These are phyloP conservation scores for Ophioderma brevispina DNA, from an alignment of 35 echinoderm and acorn worm species.

Conservation along the genomic window DNA sequence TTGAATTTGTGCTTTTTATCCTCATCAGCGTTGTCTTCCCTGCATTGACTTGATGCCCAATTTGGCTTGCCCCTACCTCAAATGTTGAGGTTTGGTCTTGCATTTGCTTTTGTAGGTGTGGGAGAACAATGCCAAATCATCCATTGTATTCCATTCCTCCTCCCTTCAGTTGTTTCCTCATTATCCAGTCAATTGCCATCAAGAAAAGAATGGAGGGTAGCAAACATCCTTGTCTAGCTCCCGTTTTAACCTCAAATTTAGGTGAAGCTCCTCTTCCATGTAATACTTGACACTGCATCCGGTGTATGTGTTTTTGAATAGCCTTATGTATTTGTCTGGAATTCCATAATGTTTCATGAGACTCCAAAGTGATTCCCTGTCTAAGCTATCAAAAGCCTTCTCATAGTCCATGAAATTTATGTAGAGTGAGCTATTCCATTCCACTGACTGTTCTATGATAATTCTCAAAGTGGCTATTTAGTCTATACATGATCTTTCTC, in stretches of 20 bases:
- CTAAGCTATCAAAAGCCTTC: no score
- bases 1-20: not conserved
- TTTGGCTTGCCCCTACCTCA: not conserved
- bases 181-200: slow-evolving; percentile 54
- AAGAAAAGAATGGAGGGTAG: slow-evolving; percentile 45
- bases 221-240: slow-evolving; percentile 50
- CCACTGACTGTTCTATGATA: slow-evolving; percentile 11
- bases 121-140: slow-evolving; percentile 37
- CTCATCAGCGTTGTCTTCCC: slow-evolving; percentile 40
- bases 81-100: slow-evolving; percentile 52
- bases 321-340: not conserved
- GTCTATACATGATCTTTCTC: slow-evolving; percentile 17
- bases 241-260: slow-evolving; percentile 32
- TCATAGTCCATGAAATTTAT: slow-evolving; percentile 31
- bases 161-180: slow-evolving; percentile 36
- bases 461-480: slow-evolving; percentile 10
- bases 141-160: slow-evolving; percentile 31
- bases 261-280: not conserved
- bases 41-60: not conserved
- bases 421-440: slow-evolving; percentile 13
- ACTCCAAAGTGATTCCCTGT: slow-evolving; percentile 18
- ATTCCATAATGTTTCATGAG: no score
- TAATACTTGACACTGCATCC: not conserved
- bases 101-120: slow-evolving; percentile 44
- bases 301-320: not conserved